Evolutionary conservation across 92 coral and sea anemone genomes (phyloP).

Genomic region (Anthopleura xanthogrammica): DNA sequence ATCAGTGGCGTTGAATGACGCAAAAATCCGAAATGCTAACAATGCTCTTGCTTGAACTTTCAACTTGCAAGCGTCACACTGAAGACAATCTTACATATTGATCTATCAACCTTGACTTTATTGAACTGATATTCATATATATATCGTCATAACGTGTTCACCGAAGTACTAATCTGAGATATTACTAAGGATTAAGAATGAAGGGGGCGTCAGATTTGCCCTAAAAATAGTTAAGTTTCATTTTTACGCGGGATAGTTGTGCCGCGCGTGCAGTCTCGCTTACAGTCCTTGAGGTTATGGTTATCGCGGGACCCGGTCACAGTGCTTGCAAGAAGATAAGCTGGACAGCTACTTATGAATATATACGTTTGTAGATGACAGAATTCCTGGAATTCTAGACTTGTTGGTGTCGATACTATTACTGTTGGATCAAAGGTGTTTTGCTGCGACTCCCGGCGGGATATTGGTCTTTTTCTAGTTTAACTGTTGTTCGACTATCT

Average conservation of each 20-base stretch:
- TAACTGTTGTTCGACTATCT: not conserved
- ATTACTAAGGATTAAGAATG: not conserved
- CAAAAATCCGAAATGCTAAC: not conserved
- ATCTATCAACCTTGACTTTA: not conserved
- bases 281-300: not conserved
- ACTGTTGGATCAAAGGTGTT: not conserved
- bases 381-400: not conserved
- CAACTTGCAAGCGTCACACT: not conserved
- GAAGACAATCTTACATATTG: not conserved
- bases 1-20: too few relatives aligned
- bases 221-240: not conserved
- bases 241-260: not conserved
- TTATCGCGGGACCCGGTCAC: not conserved
- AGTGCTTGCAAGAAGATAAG: not conserved
- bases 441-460: not conserved
- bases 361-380: not conserved
- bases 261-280: not conserved
- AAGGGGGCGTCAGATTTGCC: not conserved
- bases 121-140: not conserved
- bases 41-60: not conserved
- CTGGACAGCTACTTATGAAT: not conserved
- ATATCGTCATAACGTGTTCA: not conserved
- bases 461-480: not conserved
- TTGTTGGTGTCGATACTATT: not conserved
- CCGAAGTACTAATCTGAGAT: not conserved